phyloP scores from a whole-genome alignment of 2,888 invertebrate species.

The Synergus gifuensis region DNA sequence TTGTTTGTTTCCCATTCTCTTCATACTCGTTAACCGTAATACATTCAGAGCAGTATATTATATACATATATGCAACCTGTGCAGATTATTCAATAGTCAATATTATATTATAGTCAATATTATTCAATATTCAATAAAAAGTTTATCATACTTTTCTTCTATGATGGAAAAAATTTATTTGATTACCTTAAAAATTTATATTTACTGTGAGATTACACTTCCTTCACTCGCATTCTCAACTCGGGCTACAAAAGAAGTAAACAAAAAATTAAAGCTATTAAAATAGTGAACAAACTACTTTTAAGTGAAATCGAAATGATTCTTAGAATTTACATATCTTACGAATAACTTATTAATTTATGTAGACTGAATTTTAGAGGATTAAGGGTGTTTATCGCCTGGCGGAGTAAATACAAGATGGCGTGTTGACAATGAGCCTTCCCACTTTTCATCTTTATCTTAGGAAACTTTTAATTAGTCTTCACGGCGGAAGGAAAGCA shows the following conservation, averaged over 20 bases:
- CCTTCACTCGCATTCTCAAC: no score
- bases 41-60: not conserved
- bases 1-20: not conserved
- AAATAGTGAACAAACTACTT: not conserved
- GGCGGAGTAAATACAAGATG: conserved; percentile 33
- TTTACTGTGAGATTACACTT: no score
- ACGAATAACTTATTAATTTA: not conserved
- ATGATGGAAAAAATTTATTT: not conserved
- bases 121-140: no score
- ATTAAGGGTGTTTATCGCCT: conserved; percentile 25
- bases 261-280: not conserved
- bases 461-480: conserved; percentile 58
- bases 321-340: not conserved
- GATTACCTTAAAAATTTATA: not conserved
- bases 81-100: not conserved
- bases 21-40: not conserved
- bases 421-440: conserved; percentile 34
- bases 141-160: not conserved
- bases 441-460: conserved; percentile 35
- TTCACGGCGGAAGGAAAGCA: conserved; percentile 52
- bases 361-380: not conserved
- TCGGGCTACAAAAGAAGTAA: not conserved
- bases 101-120: no score
- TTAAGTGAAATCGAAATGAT: not conserved
- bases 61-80: not conserved